Evolutionary conservation across 2,113 vertebrate species (phyloP).

Genomic region (Mustela nigripes): DNA sequence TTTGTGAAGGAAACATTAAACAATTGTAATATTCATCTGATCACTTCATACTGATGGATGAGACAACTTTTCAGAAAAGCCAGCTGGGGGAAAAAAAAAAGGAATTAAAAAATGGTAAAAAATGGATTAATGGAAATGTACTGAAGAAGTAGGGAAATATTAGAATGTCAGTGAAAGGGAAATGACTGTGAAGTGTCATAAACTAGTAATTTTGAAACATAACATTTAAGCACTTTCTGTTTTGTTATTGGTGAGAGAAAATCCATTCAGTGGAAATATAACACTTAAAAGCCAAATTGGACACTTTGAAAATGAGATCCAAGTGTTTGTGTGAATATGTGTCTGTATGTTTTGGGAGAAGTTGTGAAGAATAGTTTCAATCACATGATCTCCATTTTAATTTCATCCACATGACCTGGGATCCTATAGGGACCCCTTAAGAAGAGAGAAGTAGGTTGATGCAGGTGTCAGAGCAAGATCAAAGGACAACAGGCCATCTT

Average conservation of each 20-base stretch:
- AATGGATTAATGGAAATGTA: background rate
- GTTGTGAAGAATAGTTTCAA: constrained; percentile 77
- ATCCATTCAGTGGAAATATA: background rate
- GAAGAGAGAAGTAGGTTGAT: constrained; percentile 54
- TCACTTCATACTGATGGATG: background rate
- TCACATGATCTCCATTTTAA: constrained; percentile 63
- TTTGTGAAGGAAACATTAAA: background rate
- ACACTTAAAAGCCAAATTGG: constrained; percentile 45
- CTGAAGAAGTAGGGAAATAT: background rate
- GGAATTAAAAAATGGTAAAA: background rate
- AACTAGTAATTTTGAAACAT: background rate
- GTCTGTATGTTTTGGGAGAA: constrained; percentile 80
- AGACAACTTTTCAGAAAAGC: background rate
- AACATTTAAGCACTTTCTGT: background rate
- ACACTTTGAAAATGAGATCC: constrained; percentile 67
- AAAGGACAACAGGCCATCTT: constrained; percentile 57
- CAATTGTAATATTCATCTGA: background rate
- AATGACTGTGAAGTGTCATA: background rate
- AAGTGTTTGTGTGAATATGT: constrained; percentile 41
- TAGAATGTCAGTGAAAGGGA: background rate
- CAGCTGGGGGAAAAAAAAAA: background rate
- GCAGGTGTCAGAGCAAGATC: constrained; percentile 72
- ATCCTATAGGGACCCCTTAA: constrained; percentile 63
- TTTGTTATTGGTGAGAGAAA: constrained; percentile 1
- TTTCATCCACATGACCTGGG: constrained; percentile 64